Percentiles rank a stretch among this genome's conserved stretches.
These are phyloP conservation scores for Lepisosteus oculatus DNA, from an alignment of 2,113 vertebrate species.

Conservation along the genomic window DNA sequence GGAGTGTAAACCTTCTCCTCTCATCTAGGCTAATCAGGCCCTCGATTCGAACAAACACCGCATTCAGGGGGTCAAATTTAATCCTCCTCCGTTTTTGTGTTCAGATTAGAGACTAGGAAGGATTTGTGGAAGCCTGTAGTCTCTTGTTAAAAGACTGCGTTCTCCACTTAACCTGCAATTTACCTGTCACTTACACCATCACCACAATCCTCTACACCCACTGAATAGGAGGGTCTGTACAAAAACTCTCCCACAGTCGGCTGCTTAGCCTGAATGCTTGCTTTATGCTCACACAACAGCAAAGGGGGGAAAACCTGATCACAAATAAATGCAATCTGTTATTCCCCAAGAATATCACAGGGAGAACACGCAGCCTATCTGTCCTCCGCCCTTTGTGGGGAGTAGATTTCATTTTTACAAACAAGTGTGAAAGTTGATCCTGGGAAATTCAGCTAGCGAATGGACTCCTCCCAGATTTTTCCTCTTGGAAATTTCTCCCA, in stretches of 20 bases:
- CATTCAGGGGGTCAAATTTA: slow-evolving; percentile 84
- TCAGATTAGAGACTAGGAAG: slow-evolving; percentile 91
- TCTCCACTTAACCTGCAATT: slow-evolving; percentile 95
- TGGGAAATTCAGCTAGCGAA: no score
- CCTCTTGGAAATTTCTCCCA: no score
- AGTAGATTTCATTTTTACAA: neutral
- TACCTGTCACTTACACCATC: slow-evolving; percentile 84
- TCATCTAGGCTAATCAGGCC: slow-evolving; percentile 63
- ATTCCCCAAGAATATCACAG: slow-evolving; percentile 11
- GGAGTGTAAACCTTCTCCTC: slow-evolving; percentile 66
- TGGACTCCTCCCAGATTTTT: no score
- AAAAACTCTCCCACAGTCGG: slow-evolving; percentile 26
- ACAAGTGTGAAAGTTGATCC: neutral
- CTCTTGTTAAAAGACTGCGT: slow-evolving; percentile 81
- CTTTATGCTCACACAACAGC: slow-evolving; percentile 47
- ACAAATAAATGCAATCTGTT: slow-evolving; percentile 36
- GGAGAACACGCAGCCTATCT: neutral
- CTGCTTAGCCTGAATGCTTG: slow-evolving; percentile 33
- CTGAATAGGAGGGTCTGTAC: slow-evolving; percentile 44
- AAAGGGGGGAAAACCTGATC: slow-evolving; percentile 39
- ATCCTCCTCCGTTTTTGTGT: slow-evolving; percentile 86
- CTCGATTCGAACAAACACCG: slow-evolving; percentile 75
- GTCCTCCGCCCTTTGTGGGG: neutral
- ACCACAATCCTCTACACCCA: slow-evolving; percentile 63
- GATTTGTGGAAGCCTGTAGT: slow-evolving; percentile 82